Evolutionary conservation across 92 coral and sea anemone species (phyloP).

Genomic region (Phenganax stokvisi): DNA sequence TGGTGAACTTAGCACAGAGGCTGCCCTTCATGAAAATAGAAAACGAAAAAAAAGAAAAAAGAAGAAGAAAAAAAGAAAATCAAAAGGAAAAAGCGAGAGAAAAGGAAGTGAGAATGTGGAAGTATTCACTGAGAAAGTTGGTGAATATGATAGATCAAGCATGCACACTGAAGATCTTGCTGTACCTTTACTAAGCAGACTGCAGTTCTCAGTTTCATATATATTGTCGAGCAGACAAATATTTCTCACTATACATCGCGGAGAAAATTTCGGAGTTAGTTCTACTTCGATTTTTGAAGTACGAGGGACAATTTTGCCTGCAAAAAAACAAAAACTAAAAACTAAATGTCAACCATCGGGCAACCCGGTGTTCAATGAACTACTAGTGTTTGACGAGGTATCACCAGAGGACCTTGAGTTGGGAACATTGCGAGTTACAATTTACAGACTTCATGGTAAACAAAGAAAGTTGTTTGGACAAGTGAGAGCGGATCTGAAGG

Average conservation of each 20-base stretch:
- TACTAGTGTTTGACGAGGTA: constrained; percentile 19
- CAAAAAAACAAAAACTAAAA: constrained; percentile 15
- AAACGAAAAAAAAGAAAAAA: constrained; percentile 7
- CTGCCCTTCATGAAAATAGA: neutral
- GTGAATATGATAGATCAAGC: neutral
- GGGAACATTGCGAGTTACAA: constrained; percentile 7
- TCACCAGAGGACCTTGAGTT: constrained; percentile 7
- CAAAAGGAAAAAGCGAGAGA: constrained; percentile 9
- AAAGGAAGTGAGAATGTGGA: neutral
- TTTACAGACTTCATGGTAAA: constrained; percentile 11
- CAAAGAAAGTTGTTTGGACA: constrained; percentile 20
- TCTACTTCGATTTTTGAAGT: constrained; percentile 9
- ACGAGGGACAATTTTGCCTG: constrained; percentile 23
- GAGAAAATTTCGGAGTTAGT: constrained; percentile 7
- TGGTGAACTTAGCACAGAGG: constrained; percentile 8
- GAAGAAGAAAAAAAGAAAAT: constrained; percentile 9
- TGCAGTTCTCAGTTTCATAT: constrained; percentile 19
- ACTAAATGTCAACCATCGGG: constrained; percentile 26
- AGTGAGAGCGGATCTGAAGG: constrained; percentile 1
- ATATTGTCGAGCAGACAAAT: constrained; percentile 1
- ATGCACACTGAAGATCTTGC: neutral
- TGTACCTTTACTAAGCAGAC: neutral
- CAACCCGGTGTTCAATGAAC: constrained; percentile 22
- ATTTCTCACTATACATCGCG: constrained; percentile 7
- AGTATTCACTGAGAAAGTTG: neutral